Percentiles rank a stretch among this genome's conserved stretches.
Evolutionary conservation across 1,140 invertebrate species (phyloP).

Genomic region (Cydia amplana): DNA sequence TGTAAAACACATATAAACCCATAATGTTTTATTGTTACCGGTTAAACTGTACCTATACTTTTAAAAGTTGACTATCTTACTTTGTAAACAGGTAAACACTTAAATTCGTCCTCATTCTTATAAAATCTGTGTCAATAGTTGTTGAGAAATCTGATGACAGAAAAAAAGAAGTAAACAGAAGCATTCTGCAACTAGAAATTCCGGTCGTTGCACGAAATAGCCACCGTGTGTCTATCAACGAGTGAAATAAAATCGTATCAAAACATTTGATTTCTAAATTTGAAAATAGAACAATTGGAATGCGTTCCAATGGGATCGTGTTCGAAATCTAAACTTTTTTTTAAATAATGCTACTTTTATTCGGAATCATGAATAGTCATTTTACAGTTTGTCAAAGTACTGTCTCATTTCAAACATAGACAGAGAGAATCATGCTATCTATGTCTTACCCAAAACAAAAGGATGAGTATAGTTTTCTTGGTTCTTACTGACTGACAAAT

Average conservation of each 20-base stretch:
- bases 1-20: not conserved
- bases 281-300: constrained; percentile 32
- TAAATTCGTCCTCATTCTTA: not conserved
- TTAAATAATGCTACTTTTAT: too few relatives aligned
- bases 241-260: not conserved
- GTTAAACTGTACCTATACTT: not conserved
- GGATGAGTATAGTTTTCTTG: too few relatives aligned
- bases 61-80: not conserved
- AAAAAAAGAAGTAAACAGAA: not conserved
- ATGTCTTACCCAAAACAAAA: too few relatives aligned
- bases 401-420: too few relatives aligned
- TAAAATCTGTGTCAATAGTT: not conserved
- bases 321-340: not conserved
- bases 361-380: too few relatives aligned
- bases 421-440: too few relatives aligned
- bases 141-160: constrained; percentile 3
- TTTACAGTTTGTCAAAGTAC: too few relatives aligned
- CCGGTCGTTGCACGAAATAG: not conserved
- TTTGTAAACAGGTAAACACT: constrained; percentile 5
- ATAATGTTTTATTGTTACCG: not conserved
- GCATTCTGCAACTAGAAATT: not conserved
- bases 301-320: not conserved
- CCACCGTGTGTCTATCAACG: constrained; percentile 20
- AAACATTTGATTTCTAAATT: constrained; percentile 5
- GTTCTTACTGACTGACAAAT: too few relatives aligned